Conservation (phyloP, 2,113 vertebrate genomes). For the Etheostoma spectabile region DNA sequence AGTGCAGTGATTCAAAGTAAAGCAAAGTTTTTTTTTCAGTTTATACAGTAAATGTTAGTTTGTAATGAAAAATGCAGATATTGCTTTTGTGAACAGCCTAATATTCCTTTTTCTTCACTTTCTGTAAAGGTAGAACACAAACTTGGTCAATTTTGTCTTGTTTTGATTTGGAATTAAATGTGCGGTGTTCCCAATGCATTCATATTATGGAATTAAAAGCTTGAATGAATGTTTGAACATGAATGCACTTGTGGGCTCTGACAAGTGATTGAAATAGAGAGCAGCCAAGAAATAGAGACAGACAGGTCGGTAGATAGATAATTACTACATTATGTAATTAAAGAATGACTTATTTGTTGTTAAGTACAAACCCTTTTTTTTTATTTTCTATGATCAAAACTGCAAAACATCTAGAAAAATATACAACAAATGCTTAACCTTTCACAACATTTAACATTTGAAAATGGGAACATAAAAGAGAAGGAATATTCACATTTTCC, state of each 20-base stretch:
- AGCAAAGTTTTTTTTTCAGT: too few relatives aligned
- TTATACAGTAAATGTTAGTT: too few relatives aligned
- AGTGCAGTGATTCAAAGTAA: too few relatives aligned
- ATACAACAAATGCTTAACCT: conserved; percentile 88
- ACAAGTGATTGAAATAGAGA: not conserved
- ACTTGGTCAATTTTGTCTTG: too few relatives aligned
- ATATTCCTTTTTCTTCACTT: too few relatives aligned
- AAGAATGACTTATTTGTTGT: conserved; percentile 26
- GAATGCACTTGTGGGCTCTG: not conserved
- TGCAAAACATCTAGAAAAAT: conserved; percentile 92
- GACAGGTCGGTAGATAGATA: not conserved
- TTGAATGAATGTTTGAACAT: too few relatives aligned
- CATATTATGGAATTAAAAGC: too few relatives aligned
- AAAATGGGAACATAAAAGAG: conserved; percentile 83
- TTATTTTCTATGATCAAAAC: conserved; percentile 86
- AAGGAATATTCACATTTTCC: conserved; percentile 86
- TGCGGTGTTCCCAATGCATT: too few relatives aligned
- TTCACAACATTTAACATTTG: conserved; percentile 85
- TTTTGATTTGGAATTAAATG: too few relatives aligned
- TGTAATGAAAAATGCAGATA: too few relatives aligned
- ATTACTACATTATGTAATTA: not conserved
- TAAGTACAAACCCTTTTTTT: conserved; percentile 87
- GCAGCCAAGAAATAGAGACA: not conserved
- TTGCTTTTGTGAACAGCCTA: too few relatives aligned
- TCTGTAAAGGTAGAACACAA: too few relatives aligned